phyloP scores from a whole-genome alignment of 2,888 invertebrate genomes.

The Biston stratarius region DNA sequence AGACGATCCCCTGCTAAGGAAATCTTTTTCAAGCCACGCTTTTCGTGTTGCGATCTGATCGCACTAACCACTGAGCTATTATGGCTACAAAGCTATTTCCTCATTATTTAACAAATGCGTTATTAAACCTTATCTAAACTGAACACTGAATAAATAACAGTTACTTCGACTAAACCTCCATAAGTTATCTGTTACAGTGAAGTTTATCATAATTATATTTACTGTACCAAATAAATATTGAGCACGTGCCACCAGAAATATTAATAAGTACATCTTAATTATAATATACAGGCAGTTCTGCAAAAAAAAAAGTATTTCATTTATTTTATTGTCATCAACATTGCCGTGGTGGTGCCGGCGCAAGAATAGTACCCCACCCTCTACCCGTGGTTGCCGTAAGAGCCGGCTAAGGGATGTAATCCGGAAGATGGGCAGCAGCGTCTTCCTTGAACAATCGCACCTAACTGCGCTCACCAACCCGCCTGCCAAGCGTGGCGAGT shows the following conservation, averaged over 20 bases:
- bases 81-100: background rate
- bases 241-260: constrained; percentile 27
- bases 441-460: no score
- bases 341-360: no score
- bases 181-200: constrained; percentile 23
- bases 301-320: background rate
- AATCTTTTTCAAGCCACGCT: no score
- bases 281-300: background rate
- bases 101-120: constrained; percentile 4
- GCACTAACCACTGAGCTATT: no score
- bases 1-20: no score
- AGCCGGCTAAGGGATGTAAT: no score
- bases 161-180: constrained; percentile 10
- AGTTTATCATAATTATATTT: constrained; percentile 27
- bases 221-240: constrained; percentile 19
- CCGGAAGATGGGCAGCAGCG: no score
- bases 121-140: constrained; percentile 17
- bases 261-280: background rate
- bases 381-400: no score
- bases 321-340: no score
- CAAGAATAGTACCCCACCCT: no score
- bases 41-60: background rate
- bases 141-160: background rate
- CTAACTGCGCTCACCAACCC: no score
- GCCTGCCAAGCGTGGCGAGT: no score